These are phyloP conservation scores for Pollachius pollachius DNA, from an alignment of 2,113 vertebrate species.

Conservation along the genomic window DNA sequence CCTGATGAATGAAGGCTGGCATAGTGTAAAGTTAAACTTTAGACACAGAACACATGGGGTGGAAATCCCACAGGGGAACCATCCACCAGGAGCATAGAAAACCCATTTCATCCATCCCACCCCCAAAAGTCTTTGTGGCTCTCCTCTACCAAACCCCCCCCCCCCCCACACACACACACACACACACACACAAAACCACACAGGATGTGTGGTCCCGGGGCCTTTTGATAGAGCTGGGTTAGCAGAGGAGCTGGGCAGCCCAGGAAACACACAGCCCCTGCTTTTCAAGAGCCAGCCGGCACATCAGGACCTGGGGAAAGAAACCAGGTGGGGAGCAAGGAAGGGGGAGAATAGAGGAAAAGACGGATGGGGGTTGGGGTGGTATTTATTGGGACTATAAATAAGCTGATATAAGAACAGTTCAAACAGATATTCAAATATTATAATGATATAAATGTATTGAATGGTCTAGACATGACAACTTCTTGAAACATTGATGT, in stretches of 20 bases:
- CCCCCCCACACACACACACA: neutral
- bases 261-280: conserved; percentile 47
- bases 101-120: conserved; percentile 20
- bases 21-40: conserved; percentile 9
- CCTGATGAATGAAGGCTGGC: conserved; percentile 8
- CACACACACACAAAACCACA: conserved; percentile 50
- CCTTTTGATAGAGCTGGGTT: conserved; percentile 55
- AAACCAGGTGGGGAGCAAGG: too few relatives aligned
- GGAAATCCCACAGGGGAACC: conserved; percentile 31
- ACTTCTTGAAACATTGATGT: too few relatives aligned
- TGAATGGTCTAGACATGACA: too few relatives aligned
- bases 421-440: too few relatives aligned
- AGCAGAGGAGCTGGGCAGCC: conserved; percentile 21
- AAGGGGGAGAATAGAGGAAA: conserved; percentile 6
- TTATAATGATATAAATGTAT: too few relatives aligned
- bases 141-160: conserved; percentile 17
- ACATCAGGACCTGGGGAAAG: conserved; percentile 42
- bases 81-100: conserved; percentile 41
- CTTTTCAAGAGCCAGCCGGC: conserved; percentile 58
- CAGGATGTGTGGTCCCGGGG: conserved; percentile 56
- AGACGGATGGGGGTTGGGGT: neutral
- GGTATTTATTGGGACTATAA: neutral
- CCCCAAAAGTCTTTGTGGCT: conserved; percentile 13
- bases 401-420: too few relatives aligned
- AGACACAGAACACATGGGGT: conserved; percentile 18